Conservation (phyloP, 2,888 invertebrate genomes). For the Nemapogon koenigi region DNA sequence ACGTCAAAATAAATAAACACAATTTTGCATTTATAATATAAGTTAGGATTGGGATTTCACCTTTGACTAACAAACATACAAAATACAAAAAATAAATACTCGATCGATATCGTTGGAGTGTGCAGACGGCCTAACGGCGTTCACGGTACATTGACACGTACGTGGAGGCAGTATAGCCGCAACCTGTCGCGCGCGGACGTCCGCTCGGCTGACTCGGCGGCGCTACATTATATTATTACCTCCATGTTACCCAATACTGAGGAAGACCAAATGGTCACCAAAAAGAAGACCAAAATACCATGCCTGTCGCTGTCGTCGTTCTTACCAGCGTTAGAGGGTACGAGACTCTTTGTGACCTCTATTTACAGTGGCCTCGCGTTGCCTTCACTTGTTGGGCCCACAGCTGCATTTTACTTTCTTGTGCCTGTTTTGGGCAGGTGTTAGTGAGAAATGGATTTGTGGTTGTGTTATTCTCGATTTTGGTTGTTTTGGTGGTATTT, state of each 20-base stretch:
- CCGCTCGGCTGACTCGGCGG: slow-evolving; percentile 20
- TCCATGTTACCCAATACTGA: slow-evolving; percentile 51
- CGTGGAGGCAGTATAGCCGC: slow-evolving; percentile 34
- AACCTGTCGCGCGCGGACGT: slow-evolving; percentile 49
- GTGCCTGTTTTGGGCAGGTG: slow-evolving; percentile 46
- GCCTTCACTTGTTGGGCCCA: slow-evolving; percentile 52
- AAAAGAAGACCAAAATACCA: slow-evolving; percentile 60
- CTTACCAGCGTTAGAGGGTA: slow-evolving; percentile 59
- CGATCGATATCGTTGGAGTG: too few species aligned
- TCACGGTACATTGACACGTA: slow-evolving; percentile 42
- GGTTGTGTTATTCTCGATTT: slow-evolving; percentile 5
- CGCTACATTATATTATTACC: too few species aligned
- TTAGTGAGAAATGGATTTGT: too few species aligned
- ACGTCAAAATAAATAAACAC: too few species aligned
- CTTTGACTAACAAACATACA: too few species aligned
- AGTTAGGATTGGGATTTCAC: too few species aligned
- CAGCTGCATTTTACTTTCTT: slow-evolving; percentile 57
- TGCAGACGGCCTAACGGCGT: slow-evolving; percentile 37
- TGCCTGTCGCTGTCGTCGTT: slow-evolving; percentile 54
- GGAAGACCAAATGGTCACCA: slow-evolving; percentile 53
- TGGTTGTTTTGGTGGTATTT: not conserved
- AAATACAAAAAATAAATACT: too few species aligned
- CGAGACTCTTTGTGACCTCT: slow-evolving; percentile 42
- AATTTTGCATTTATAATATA: too few species aligned
- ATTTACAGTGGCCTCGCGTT: slow-evolving; percentile 44